A percentile compares a stretch with the other conserved stretches of the same genome.
Evolutionary conservation across 2,113 vertebrate genomes (phyloP).

Genomic region (Piaya cayana): DNA sequence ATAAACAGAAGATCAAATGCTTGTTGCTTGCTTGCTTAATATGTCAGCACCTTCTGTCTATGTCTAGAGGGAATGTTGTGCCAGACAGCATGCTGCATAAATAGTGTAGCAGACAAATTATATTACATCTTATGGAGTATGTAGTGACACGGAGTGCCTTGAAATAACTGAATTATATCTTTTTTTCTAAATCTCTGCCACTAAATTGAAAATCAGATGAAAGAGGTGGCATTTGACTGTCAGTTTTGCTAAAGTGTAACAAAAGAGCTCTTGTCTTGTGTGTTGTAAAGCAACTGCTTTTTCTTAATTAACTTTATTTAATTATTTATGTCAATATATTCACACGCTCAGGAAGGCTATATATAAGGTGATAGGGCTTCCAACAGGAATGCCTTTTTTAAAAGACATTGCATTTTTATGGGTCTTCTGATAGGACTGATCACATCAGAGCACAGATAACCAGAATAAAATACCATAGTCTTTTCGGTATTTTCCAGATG

Average conservation of each 20-base stretch:
- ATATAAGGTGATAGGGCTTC: neutral
- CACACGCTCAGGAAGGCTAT: neutral
- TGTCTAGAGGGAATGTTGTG: slow-evolving; percentile 53
- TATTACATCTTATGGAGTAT: slow-evolving; percentile 10
- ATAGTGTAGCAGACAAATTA: slow-evolving; percentile 58
- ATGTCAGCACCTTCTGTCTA: slow-evolving; percentile 70
- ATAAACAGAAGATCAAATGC: slow-evolving; percentile 55
- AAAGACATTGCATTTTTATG: neutral
- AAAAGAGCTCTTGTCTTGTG: neutral
- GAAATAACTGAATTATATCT: slow-evolving; percentile 51
- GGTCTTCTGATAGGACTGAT: neutral
- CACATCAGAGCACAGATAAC: neutral
- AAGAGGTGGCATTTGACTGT: neutral
- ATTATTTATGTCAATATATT: slow-evolving; percentile 9
- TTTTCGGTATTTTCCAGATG: neutral
- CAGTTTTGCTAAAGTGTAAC: neutral
- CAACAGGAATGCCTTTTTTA: neutral
- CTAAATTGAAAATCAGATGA: neutral
- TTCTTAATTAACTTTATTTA: slow-evolving; percentile 28
- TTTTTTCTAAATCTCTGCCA: neutral
- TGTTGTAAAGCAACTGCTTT: neutral
- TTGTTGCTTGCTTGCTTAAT: slow-evolving; percentile 52
- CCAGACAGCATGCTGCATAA: slow-evolving; percentile 63
- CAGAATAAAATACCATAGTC: neutral
- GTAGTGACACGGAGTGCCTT: slow-evolving; percentile 17